Percentiles rank a stretch among this genome's conserved stretches.
Conservation (phyloP, 2,888 invertebrate genomes). For the Coelinius sp. region DNA sequence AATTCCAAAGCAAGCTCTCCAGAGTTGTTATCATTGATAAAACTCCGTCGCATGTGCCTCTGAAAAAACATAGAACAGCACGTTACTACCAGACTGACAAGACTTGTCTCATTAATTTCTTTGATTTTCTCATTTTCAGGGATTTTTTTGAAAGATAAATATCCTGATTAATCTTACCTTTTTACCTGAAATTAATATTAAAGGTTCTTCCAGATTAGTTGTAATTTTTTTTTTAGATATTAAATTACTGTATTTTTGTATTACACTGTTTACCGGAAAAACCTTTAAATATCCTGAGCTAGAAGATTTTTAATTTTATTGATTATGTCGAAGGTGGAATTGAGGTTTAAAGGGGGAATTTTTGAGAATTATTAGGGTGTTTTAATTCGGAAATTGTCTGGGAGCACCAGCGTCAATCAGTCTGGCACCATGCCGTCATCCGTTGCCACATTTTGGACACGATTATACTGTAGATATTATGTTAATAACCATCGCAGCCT, state of each 20-base stretch:
- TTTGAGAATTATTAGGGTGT: conserved; percentile 22
- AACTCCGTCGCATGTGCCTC: conserved; percentile 71
- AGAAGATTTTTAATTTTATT: background rate
- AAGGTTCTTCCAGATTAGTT: conserved; percentile 14
- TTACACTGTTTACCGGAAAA: conserved; percentile 14
- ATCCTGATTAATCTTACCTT: conserved; percentile 34
- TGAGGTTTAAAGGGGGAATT: background rate
- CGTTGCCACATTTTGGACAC: conserved; percentile 67
- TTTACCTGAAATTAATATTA: conserved; percentile 29
- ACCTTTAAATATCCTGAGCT: conserved; percentile 20
- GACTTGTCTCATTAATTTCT: conserved; percentile 55
- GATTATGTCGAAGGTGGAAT: background rate
- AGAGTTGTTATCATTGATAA: conserved; percentile 69
- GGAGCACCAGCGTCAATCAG: conserved; percentile 67
- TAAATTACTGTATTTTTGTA: background rate
- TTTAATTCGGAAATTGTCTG: background rate
- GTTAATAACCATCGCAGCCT: conserved; percentile 70
- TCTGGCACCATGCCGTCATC: conserved; percentile 70
- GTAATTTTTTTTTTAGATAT: background rate
- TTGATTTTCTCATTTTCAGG: background rate
- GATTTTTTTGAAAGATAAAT: conserved; percentile 6
- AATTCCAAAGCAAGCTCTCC: conserved; percentile 67
- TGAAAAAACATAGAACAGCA: conserved; percentile 71
- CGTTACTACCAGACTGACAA: conserved; percentile 70
- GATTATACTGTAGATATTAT: conserved; percentile 40